Conservation (phyloP, 1,140 invertebrate genomes). For the Cecropterus lyciades region DNA sequence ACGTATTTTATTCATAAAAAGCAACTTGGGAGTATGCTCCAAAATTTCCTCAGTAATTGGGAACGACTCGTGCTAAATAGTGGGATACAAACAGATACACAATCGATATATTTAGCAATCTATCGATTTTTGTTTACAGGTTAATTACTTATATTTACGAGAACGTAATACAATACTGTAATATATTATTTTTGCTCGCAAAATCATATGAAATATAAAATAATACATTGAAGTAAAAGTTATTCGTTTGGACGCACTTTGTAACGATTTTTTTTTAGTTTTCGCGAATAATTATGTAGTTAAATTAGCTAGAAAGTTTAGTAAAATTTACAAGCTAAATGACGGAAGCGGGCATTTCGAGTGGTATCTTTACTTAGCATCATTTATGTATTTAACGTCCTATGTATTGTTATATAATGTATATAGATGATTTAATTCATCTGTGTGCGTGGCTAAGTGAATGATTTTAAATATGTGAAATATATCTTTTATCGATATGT, state of each 20-base stretch:
- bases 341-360: conserved; percentile 18
- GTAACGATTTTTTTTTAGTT: neutral
- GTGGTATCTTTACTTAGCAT: conserved; percentile 25
- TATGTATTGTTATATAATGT: conserved; percentile 11
- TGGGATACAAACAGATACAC: no score
- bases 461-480: no score
- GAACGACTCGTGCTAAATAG: no score
- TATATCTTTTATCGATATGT: no score
- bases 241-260: neutral
- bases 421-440: neutral
- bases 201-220: neutral
- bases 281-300: conserved; percentile 4
- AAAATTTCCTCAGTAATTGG: no score
- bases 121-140: no score
- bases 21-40: no score
- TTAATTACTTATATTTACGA: no score
- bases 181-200: no score
- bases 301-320: conserved; percentile 21
- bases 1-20: no score
- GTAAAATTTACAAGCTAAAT: conserved; percentile 22
- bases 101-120: no score
- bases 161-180: no score
- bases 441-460: neutral
- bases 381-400: conserved; percentile 15
- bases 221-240: neutral